Conservation (phyloP, 2,888 invertebrate genomes). For the Mantis religiosa region DNA sequence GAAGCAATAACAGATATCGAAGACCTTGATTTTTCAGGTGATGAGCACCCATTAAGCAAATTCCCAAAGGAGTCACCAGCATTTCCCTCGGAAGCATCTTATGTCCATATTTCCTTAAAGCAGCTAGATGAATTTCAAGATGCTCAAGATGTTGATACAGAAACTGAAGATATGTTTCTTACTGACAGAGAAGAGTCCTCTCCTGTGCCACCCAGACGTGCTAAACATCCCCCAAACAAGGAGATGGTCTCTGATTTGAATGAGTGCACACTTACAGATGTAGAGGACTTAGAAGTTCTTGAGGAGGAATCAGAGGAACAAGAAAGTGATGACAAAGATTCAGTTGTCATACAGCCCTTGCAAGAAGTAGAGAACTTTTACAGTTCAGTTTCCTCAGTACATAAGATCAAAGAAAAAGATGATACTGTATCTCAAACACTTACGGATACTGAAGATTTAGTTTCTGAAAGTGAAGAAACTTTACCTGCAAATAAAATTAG, state of each 20-base stretch:
- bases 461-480: not conserved
- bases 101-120: not conserved
- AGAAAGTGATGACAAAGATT: not conserved
- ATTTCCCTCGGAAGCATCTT: not conserved
- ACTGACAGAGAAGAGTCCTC: not conserved
- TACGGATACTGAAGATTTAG: not conserved
- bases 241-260: conserved; percentile 32
- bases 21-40: conserved; percentile 23
- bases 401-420: not conserved
- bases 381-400: not conserved
- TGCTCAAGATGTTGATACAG: conserved; percentile 1
- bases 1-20: conserved; percentile 24
- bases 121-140: not conserved
- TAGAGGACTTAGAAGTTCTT: conserved; percentile 39
- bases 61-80: not conserved
- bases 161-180: conserved; percentile 2
- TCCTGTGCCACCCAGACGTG: not conserved
- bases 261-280: conserved; percentile 37
- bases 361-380: conserved; percentile 1
- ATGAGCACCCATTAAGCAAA: not conserved
- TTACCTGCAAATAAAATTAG: not conserved
- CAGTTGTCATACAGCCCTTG: not conserved
- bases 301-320: conserved; percentile 29
- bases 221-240: conserved; percentile 11
- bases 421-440: not conserved